phyloP scores from a whole-genome alignment of 2,888 invertebrate genomes.

The Agrotis segetum region DNA sequence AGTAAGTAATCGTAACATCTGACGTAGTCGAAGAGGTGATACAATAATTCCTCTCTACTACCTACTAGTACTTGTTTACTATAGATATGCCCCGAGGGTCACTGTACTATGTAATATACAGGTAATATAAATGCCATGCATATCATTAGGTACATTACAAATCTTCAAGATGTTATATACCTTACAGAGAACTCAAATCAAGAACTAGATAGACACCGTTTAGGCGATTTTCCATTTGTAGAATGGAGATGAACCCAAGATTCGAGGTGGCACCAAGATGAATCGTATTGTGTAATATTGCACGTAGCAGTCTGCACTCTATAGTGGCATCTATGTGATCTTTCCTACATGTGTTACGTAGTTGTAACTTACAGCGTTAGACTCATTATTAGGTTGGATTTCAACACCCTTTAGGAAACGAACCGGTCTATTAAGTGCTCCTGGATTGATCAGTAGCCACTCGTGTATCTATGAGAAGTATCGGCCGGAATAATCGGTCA shows the following conservation, averaged over 20 bases:
- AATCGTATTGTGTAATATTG: conserved; percentile 62
- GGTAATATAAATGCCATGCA: conserved; percentile 2
- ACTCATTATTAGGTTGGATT: conserved; percentile 40
- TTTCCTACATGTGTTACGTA: conserved; percentile 43
- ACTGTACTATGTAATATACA: conserved; percentile 1
- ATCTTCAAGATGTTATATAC: not conserved
- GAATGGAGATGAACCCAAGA: conserved; percentile 46
- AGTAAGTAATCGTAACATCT: not conserved
- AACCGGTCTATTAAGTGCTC: conserved; percentile 59
- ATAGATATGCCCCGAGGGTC: conserved; percentile 6
- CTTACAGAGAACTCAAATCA: not conserved
- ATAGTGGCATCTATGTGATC: conserved; percentile 62
- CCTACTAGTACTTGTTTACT: conserved; percentile 4
- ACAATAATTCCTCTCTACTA: conserved; percentile 9
- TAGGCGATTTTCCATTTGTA: conserved; percentile 13
- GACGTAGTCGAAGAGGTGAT: conserved; percentile 7
- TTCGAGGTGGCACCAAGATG: conserved; percentile 57
- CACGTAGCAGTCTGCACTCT: conserved; percentile 62
- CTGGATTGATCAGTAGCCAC: conserved; percentile 59
- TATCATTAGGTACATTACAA: not conserved
- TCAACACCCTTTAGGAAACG: conserved; percentile 48
- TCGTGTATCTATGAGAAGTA: conserved; percentile 78
- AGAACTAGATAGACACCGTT: not conserved
- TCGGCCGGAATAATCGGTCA: conserved; percentile 73
- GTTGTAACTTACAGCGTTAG: conserved; percentile 18